Evolutionary conservation across 30 jellyfish, hydroid and myxozoan species (phyloP), one percentile per base, ranked within the genome.

Genomic region (Clytia hemisphaerica): DNA sequence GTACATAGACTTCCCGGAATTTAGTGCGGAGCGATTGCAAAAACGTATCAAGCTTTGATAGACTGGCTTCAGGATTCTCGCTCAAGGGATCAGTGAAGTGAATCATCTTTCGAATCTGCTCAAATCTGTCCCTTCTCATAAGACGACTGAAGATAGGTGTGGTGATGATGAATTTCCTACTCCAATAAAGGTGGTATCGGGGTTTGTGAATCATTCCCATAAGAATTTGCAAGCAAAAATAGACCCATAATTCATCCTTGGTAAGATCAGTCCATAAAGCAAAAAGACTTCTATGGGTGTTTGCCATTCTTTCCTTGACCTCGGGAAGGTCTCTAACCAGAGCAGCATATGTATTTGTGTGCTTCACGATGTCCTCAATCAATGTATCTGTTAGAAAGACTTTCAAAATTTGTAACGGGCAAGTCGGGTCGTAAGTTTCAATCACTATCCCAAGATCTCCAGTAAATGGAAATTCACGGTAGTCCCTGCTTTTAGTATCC

Each of bases 141-240:
- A 57, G 33, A n/a, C 70, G 70, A 57, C 70, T 57, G 70, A 57
- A 57, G 25, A 57, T 57, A 26, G 70, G 70, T 21, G 70, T 57
- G 44, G 70, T 22, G 33, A 57, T 26, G 30, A 57, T 57, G 70
- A 22, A 45, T 28, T 57, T 26, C 16, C 70, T 26, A 33, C 70
- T 57, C 70, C 70, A 57, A 21, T 57, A 57, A 22, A 31, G 15
- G 44, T 57, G 70, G 44, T 22, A 22, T 21, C 19, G 37, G 25
- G 70, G 70, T 1, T 57, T 57, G 30, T 57, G 70, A 57, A 21
- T 57, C 1, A 57, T 57, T 26, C 70, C 70, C 70, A 57, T 57
- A 21, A 57, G 27, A 25, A 57, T 26, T 22, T 31, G 44, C 44
- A 25, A 33, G 30, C 70, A 57, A 57, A 57, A 22, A 2, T 57